These are phyloP conservation scores for Pipistrellus kuhlii DNA, from an alignment of 2,797 vertebrate species.

Conservation along the genomic window DNA sequence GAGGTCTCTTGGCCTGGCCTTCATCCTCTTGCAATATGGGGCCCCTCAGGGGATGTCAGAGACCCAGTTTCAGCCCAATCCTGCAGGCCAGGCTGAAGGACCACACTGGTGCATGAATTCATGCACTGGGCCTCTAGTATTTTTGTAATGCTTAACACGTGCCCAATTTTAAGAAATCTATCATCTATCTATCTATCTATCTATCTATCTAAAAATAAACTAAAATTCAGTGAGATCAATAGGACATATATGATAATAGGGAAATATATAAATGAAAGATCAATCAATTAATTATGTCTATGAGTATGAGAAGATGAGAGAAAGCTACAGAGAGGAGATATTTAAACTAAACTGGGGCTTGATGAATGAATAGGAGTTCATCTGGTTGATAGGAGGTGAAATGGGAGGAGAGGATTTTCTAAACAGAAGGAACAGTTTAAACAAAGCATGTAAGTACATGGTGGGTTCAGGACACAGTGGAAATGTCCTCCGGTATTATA, in stretches of 20 bases:
- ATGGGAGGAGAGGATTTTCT: not conserved
- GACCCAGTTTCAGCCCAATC: too few relatives aligned
- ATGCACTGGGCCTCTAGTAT: not conserved
- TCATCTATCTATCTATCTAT: too few relatives aligned
- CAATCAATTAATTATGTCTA: not conserved
- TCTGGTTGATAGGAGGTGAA: not conserved
- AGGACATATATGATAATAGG: not conserved
- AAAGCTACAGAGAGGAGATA: not conserved
- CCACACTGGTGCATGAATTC: too few relatives aligned
- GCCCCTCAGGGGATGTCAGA: too few relatives aligned
- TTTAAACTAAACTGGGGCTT: not conserved
- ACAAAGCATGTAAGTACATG: not conserved
- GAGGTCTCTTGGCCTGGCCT: too few relatives aligned
- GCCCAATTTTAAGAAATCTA: not conserved
- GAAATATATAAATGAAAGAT: not conserved
- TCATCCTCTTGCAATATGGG: too few relatives aligned
- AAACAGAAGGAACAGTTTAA: not conserved
- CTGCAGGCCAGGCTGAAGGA: too few relatives aligned
- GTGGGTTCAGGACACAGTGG: not conserved
- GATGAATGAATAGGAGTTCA: not conserved
- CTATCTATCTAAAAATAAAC: not conserved
- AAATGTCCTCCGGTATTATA: not conserved
- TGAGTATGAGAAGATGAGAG: not conserved
- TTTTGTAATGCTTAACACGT: not conserved
- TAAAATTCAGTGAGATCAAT: slow-evolving; percentile 18